Percentiles rank a stretch among this genome's conserved stretches.
phyloP scores from a whole-genome alignment of 30 jellyfish, hydroid and myxozoan genomes.

The Rhopilema esculentum region DNA sequence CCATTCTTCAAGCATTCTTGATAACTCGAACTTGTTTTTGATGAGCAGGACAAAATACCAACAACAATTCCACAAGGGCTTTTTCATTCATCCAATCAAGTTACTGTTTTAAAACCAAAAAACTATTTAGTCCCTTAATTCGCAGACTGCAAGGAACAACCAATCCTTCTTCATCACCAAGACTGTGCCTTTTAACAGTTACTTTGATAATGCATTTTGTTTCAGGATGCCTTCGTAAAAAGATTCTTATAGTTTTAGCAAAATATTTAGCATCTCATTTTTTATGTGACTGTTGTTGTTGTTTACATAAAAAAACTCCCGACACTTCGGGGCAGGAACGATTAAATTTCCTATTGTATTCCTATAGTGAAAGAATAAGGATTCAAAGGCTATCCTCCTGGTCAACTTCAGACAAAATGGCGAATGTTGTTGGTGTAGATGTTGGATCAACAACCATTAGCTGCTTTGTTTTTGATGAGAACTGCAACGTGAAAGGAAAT shows the following conservation, averaged over 20 bases:
- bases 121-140: slow-evolving; percentile 7
- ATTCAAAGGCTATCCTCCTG: neutral
- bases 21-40: slow-evolving; percentile 9
- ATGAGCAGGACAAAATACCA: slow-evolving; percentile 4
- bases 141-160: slow-evolving; percentile 8
- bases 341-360: neutral
- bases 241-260: too few relatives aligned
- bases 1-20: too few relatives aligned
- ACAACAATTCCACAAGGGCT: neutral
- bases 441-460: slow-evolving; percentile 64
- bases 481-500: slow-evolving; percentile 43
- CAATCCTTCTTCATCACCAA: slow-evolving; percentile 4
- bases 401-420: neutral
- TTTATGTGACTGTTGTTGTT: too few relatives aligned
- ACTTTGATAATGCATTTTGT: slow-evolving; percentile 15
- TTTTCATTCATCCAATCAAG: neutral
- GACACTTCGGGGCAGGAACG: too few relatives aligned
- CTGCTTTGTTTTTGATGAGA: slow-evolving; percentile 65
- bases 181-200: slow-evolving; percentile 27
- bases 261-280: too few relatives aligned
- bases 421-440: slow-evolving; percentile 60
- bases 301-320: too few relatives aligned
- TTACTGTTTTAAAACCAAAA: slow-evolving; percentile 6
- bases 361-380: neutral
- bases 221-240: too few relatives aligned